Percentiles rank a stretch among this genome's conserved stretches.
These are phyloP conservation scores for Neoaliturus tenellus DNA, from an alignment of 2,888 invertebrate genomes.

Conservation along the genomic window DNA sequence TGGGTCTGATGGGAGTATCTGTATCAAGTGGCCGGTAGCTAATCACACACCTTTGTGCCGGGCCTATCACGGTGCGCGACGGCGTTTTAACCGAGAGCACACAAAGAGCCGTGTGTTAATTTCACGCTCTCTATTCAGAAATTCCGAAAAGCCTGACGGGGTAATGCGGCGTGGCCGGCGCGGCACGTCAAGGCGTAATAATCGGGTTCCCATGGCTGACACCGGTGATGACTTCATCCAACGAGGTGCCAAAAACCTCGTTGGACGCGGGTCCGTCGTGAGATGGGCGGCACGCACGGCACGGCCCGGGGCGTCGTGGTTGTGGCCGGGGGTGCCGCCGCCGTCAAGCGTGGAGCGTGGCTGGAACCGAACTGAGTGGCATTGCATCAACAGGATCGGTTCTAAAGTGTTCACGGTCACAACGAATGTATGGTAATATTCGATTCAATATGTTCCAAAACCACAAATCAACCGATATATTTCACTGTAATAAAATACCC, in stretches of 20 bases:
- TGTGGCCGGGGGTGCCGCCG: not conserved
- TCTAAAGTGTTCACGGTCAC: too few relatives aligned
- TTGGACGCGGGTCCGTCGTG: not conserved
- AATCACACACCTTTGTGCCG: constrained; percentile 6
- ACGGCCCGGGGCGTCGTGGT: not conserved
- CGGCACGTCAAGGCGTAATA: constrained; percentile 19
- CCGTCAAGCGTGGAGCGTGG: not conserved
- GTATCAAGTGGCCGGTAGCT: constrained; percentile 6
- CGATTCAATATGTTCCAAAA: too few relatives aligned
- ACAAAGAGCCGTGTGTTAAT: constrained; percentile 23
- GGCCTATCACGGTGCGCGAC: not conserved
- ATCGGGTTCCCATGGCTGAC: constrained; percentile 52
- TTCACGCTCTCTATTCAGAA: constrained; percentile 30
- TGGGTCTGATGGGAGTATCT: not conserved
- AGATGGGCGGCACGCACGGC: not conserved
- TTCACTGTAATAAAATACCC: too few relatives aligned
- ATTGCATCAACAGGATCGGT: too few relatives aligned
- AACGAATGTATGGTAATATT: too few relatives aligned
- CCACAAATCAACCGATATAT: too few relatives aligned
- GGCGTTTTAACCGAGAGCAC: constrained; percentile 30
- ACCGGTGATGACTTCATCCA: constrained; percentile 42
- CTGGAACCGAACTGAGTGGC: too few relatives aligned
- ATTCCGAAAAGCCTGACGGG: constrained; percentile 32
- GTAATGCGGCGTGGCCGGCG: constrained; percentile 21
- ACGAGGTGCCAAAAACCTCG: constrained; percentile 43